Conservation (phyloP, 2,888 invertebrate genomes). For the Zelleria hepariella region DNA sequence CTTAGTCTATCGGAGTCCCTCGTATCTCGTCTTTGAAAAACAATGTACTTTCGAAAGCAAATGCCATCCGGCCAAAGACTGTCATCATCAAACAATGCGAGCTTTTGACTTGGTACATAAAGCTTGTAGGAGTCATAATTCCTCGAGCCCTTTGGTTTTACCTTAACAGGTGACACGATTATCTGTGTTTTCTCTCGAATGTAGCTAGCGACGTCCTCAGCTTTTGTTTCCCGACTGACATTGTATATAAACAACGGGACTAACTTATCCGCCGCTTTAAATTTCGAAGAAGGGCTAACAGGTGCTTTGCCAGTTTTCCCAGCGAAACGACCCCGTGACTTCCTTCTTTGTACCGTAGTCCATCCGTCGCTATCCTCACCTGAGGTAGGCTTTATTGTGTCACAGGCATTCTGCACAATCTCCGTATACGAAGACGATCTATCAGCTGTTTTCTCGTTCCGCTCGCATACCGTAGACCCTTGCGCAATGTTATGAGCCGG, state of each 20-base stretch:
- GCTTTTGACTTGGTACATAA: not conserved
- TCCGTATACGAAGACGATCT: not conserved
- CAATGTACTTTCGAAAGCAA: not conserved
- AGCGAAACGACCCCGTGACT: not conserved
- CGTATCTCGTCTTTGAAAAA: too few relatives aligned
- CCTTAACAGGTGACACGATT: not conserved
- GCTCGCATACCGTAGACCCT: too few relatives aligned
- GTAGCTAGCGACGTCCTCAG: not conserved
- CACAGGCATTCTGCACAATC: not conserved
- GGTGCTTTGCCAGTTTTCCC: not conserved
- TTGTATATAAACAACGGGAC: not conserved
- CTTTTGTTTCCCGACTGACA: not conserved
- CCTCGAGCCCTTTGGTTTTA: not conserved
- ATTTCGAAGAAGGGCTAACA: not conserved
- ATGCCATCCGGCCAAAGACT: constrained; percentile 4
- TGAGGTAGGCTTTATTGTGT: not conserved
- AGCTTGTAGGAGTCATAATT: not conserved
- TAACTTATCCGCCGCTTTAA: not conserved
- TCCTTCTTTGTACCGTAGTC: not conserved
- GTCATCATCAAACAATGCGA: not conserved
- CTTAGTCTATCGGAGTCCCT: too few relatives aligned
- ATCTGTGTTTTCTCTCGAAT: not conserved
- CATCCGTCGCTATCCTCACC: not conserved
- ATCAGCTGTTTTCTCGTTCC: not conserved
- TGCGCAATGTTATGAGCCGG: too few relatives aligned